A percentile compares a stretch with the other conserved stretches of the same genome.
Evolutionary conservation across 2,797 vertebrate species (phyloP).

Genomic region (Austrolebias charrua): DNA sequence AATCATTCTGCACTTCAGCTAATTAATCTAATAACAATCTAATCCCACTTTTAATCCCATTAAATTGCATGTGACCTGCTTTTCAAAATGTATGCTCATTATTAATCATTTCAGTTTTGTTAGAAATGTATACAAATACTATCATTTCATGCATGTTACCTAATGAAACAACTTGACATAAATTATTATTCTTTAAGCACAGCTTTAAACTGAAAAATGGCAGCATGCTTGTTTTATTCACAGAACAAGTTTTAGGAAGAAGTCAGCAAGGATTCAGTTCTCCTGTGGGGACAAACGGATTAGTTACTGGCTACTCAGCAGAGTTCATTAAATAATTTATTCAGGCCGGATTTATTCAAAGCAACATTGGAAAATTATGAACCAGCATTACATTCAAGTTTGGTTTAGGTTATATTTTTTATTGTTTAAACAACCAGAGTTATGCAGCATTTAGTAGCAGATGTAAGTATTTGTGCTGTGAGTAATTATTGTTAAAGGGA

Average conservation of each 20-base stretch:
- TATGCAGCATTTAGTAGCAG: background rate
- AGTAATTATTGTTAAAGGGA: background rate
- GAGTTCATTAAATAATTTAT: slow-evolving; percentile 62
- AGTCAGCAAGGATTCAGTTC: slow-evolving; percentile 57
- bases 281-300: slow-evolving; percentile 60
- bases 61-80: slow-evolving; percentile 12
- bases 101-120: background rate
- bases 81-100: slow-evolving; percentile 25
- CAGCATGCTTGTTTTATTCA: slow-evolving; percentile 11
- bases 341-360: slow-evolving; percentile 53
- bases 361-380: slow-evolving; percentile 29
- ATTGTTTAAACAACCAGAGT: background rate
- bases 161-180: background rate
- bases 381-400: slow-evolving; percentile 18
- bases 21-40: slow-evolving; percentile 56
- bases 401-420: slow-evolving; percentile 6
- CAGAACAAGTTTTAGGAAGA: slow-evolving; percentile 35
- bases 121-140: background rate
- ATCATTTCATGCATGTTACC: background rate
- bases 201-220: background rate
- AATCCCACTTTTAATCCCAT: slow-evolving; percentile 50
- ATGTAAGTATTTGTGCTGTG: background rate
- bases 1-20: slow-evolving; percentile 28
- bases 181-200: background rate
- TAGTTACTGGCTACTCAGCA: slow-evolving; percentile 55